Conservation (phyloP, 2,888 invertebrate genomes). For the Cephus nigrinus region DNA sequence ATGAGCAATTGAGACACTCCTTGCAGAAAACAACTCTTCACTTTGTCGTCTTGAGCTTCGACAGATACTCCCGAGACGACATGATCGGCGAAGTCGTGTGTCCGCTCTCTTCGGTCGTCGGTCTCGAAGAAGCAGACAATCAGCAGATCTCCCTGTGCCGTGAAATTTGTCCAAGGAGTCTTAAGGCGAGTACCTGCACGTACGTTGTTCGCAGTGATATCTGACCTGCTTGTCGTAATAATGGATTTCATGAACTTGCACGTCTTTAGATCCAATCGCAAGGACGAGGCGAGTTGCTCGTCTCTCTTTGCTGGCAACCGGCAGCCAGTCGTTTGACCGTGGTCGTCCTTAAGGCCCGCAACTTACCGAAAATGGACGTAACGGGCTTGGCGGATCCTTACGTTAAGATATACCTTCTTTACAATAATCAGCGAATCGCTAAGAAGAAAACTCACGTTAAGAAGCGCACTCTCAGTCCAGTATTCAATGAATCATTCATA, state of each 20-base stretch:
- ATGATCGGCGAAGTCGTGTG: slow-evolving; percentile 98
- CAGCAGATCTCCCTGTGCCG: slow-evolving; percentile 85
- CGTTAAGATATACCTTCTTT: slow-evolving; percentile 96
- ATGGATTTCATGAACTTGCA: too few relatives aligned
- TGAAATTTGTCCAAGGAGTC: slow-evolving; percentile 92
- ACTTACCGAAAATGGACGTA: slow-evolving; percentile 98
- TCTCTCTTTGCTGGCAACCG: slow-evolving; percentile 98
- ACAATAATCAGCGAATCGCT: slow-evolving; percentile 97
- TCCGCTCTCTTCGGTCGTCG: slow-evolving; percentile 74
- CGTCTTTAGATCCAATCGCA: slow-evolving; percentile 84
- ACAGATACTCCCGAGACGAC: slow-evolving; percentile 95
- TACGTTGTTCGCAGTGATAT: too few relatives aligned
- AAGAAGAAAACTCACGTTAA: slow-evolving; percentile 99
- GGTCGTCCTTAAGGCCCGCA: slow-evolving; percentile 95
- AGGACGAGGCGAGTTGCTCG: slow-evolving; percentile 93
- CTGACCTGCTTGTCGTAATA: too few relatives aligned
- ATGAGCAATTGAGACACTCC: slow-evolving; percentile 9
- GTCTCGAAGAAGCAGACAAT: slow-evolving; percentile 77
- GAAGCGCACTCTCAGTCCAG: slow-evolving; percentile 96
- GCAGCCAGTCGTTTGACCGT: slow-evolving; percentile 95
- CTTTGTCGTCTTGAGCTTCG: slow-evolving; percentile 87
- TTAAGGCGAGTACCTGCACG: slow-evolving; percentile 76
- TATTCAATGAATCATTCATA: slow-evolving; percentile 98
- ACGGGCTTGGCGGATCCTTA: slow-evolving; percentile 97
- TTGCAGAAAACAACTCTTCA: slow-evolving; percentile 86